Percentiles rank a stretch among this genome's conserved stretches.
phyloP scores from a whole-genome alignment of 2,888 invertebrate genomes.

The Hemicrepidius hirtus region DNA sequence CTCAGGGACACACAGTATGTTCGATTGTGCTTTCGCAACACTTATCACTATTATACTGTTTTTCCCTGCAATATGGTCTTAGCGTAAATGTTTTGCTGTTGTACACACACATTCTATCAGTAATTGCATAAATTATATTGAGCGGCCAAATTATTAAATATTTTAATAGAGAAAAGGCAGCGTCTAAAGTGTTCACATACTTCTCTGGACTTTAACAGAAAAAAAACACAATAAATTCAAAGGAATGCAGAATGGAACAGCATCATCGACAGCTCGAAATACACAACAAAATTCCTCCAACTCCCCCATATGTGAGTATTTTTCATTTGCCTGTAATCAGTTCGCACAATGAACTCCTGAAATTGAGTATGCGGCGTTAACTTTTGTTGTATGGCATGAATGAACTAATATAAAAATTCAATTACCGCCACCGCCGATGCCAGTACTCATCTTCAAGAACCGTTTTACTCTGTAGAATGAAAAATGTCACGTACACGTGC shows the following conservation, averaged over 20 bases:
- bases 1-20: too few relatives aligned
- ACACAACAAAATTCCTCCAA: background rate
- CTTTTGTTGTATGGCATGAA: slow-evolving; percentile 38
- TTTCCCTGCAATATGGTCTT: too few relatives aligned
- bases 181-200: too few relatives aligned
- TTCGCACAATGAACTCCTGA: slow-evolving; percentile 26
- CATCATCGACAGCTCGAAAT: slow-evolving; percentile 1
- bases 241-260: background rate
- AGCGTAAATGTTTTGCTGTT: too few relatives aligned
- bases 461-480: slow-evolving; percentile 34
- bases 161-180: too few relatives aligned
- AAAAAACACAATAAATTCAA: slow-evolving; percentile 3
- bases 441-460: slow-evolving; percentile 33
- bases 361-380: slow-evolving; percentile 32
- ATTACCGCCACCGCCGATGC: slow-evolving; percentile 40
- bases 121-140: too few relatives aligned
- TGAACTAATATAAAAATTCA: slow-evolving; percentile 50
- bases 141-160: too few relatives aligned
- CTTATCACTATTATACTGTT: too few relatives aligned
- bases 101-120: too few relatives aligned
- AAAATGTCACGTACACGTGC: slow-evolving; percentile 42
- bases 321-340: slow-evolving; percentile 14
- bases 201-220: too few relatives aligned
- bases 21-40: too few relatives aligned
- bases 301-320: background rate